Base-by-base conservation (phyloP, 2,888 invertebrate genomes). In the Cephus nigrinus region DNA sequence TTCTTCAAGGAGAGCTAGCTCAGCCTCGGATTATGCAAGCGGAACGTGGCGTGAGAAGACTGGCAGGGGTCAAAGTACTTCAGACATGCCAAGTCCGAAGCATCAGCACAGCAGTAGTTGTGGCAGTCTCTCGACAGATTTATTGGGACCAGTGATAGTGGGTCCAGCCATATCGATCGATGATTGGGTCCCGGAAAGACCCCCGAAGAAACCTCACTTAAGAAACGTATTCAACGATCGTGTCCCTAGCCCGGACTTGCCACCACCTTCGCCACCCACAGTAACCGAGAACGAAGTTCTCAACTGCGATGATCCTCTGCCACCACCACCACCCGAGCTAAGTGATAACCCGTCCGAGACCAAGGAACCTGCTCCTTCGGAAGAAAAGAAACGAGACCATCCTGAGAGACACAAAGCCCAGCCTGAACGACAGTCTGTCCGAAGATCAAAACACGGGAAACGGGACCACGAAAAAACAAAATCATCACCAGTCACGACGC, bases 141-240 rank as follows among this genome's bases (percentile, higher is more conserved):
- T 94, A 34, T 85, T 94, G 23, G 94, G 94, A 0, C 94, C 94
- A 0, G 93, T 94, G 69, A 94, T 94, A 76, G 92, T 94, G 72
- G 94, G 94, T 0, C 93, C 94, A 0, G 92, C 94, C 1, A 94
- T 95, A 87, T 94, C 94, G 0, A 92, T 95, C 23, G 95, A 95
- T 83, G 94, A 95, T 84, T 95, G 95, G 94, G 94, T 95, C 0
- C 95, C 96, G 1, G 96, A 95, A 84, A 92, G 96, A 82, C 96
- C 96, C 15, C 96, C 96, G 4, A 96, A 96, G 91, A 96, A 96
- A 90, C 95, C 96, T 3, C 94, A 94, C 86, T 92, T 95, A 79
- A 89, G 94, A 83, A 92, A 93, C 76, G 92, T 91, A 68, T 92
- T 91, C 84, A 92, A 92, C 80, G 93, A 93, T 80, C 90, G 94